Evolutionary conservation across 2,888 invertebrate species (phyloP), one percentile per base, ranked within the genome.

Genomic region (Invenusta paracnida): DNA sequence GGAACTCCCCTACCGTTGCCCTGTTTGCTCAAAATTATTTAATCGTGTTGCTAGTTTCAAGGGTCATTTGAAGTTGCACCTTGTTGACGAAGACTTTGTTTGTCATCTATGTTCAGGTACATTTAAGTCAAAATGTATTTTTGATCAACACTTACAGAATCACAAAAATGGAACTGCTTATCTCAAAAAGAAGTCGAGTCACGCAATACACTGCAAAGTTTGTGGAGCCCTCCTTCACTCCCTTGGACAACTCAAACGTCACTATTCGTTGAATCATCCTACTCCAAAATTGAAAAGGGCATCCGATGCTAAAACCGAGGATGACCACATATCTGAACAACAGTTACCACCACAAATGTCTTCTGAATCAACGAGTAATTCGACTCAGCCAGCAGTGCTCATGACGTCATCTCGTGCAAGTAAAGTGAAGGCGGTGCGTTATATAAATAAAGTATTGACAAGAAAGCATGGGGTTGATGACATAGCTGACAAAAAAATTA

Each of bases 61-160:
- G 25, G 73, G 73, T 5, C 73, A 73, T 25, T 2, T 73, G 11
- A 73, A 73, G 27, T 5, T 73, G 73, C 84, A 84, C 25, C 27
- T 67, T n/a, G 84, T 84, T 2, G 84, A 84, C 28, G 84, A 84
- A 84, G 84, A 84, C 28, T 84, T 84, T 27, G 29, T 25, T 13
- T 84, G 84, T 84, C 29, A 25, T 29, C 13, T 28, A 13, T 84
- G 84, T 67, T 23, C 84, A 84, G 25, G 27, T 28, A 11, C 30
- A n/a, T 84, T 84, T 17, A 84, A 84, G 73, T n/a, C 67, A n/a
- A 84, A 84, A 84, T n/a, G 28, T 5, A 27, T 84, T 0, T 67
- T 84, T 2, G 84, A 84, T 27, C 0, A 5, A 67, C 84, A 84
- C 31, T 17, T 84, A 67, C 17, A 73, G 5, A 5, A 73, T 73